Evolutionary conservation across 2,113 vertebrate genomes (phyloP), one percentile per base, ranked within the genome.

Genomic region (Elephantulus edwardii): DNA sequence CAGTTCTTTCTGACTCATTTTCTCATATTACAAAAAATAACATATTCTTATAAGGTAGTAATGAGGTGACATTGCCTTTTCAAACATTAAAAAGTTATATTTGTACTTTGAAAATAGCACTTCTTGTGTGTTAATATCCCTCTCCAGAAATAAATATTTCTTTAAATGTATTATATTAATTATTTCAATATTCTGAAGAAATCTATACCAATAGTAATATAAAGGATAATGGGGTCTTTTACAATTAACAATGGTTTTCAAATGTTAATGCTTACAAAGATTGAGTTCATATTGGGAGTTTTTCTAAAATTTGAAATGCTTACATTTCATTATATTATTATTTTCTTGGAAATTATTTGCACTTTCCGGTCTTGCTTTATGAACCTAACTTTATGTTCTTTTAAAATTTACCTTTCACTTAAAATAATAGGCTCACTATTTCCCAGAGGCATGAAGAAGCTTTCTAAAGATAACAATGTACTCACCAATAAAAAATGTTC

Each of bases 401-500:
- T 92, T 76, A 70, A 97, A 94, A 89, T 75, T 93, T 75, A 83
- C 54, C 68, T 76, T 88, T 90, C 92, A 38, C 44, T 76, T 77
- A 88, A 96, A 95, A 93, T 95, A 77, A n/a, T 30, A 92, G 35
- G 14, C 17, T 33, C 80, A 83, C 54, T 60, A 6, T 42, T 77
- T 97, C 91, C 83, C 54, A 75, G 33, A 91, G 66, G 20, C 78
- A 75, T 76, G 44, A 77, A 33, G 79, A 96, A 94, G 3, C 20
- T 48, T 90, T 88, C 70, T 35, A 95, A 94, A 96, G 88, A 52
- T 46, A 91, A 92, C 83, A 79, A 88, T 90, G 84, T 52, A 66
- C 90, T 96, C 78, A 86, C 58, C 75, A 95, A 93, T 92, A 93
- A 92, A 95, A 40, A 77, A 88, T 79, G n/a, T 95, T 68, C 93